These are phyloP conservation scores for Embidobia sp. DNA, from an alignment of 2,888 invertebrate species.

Conservation along the genomic window DNA sequence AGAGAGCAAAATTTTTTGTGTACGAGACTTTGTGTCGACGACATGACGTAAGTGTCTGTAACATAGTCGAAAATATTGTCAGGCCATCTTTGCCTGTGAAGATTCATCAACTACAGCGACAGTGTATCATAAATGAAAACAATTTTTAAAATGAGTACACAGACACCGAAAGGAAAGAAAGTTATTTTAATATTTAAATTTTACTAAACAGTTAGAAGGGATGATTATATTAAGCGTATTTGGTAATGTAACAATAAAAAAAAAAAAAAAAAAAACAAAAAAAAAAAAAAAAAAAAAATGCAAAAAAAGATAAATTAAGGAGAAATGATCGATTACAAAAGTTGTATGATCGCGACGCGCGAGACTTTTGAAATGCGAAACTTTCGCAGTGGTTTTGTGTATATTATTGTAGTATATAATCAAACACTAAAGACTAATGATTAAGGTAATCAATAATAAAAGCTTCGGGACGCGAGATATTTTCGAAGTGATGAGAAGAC, in stretches of 20 bases:
- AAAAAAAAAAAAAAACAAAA: conserved; percentile 54
- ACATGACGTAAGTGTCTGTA: conserved; percentile 33
- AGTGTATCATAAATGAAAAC: conserved; percentile 61
- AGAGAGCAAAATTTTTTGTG: no score
- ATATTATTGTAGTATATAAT: conserved; percentile 79
- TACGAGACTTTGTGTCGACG: conserved; percentile 14
- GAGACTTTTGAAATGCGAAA: conserved; percentile 49
- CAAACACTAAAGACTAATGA: conserved; percentile 81
- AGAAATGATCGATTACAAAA: conserved; percentile 29
- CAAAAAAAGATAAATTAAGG: conserved; percentile 38
- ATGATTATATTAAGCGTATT: conserved; percentile 78
- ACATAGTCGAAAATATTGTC: conserved; percentile 52
- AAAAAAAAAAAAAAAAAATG: no score
- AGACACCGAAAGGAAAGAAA: conserved; percentile 71
- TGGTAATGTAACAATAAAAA: conserved; percentile 68
- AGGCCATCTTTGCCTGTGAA: conserved; percentile 60
- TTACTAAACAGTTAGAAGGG: conserved; percentile 76
- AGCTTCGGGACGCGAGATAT: conserved; percentile 73
- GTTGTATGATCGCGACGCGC: conserved; percentile 14
- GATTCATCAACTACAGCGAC: no score
- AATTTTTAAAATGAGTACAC: conserved; percentile 71
- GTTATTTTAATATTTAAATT: conserved; percentile 79
- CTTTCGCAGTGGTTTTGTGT: conserved; percentile 72
- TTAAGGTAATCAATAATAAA: conserved; percentile 76
- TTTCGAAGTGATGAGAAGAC: conserved; percentile 68